phyloP scores from a whole-genome alignment of 2,113 vertebrate genomes.

The Piprites chloris region DNA sequence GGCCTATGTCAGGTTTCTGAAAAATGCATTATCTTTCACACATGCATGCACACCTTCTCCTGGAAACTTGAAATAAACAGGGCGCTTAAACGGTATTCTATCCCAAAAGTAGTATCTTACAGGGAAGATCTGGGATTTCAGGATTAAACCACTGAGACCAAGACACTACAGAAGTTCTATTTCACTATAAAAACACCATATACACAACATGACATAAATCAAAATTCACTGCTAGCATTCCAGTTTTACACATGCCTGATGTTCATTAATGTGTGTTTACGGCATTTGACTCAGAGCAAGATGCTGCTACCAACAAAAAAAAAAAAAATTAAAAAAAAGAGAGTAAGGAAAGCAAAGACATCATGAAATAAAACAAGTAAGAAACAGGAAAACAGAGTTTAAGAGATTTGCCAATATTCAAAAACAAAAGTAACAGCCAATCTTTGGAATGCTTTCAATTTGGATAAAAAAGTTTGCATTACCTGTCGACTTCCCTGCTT shows the following conservation, averaged over 20 bases:
- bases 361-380: not conserved
- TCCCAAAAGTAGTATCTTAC: not conserved
- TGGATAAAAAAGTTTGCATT: not conserved
- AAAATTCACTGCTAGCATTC: not conserved
- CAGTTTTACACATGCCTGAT: not conserved
- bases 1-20: not conserved
- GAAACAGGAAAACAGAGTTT: not conserved
- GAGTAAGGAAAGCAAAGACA: not conserved
- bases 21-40: not conserved
- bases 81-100: not conserved
- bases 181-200: not conserved
- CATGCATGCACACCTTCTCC: not conserved
- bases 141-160: not conserved
- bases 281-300: not conserved
- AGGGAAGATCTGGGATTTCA: not conserved
- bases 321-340: not conserved
- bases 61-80: not conserved
- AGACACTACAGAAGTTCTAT: not conserved
- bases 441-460: not conserved
- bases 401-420: not conserved
- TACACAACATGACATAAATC: not conserved
- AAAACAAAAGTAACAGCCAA: not conserved
- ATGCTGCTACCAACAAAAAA: not conserved
- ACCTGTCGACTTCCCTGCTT: constrained; percentile 96
- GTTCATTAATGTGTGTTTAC: not conserved